A percentile compares a stretch with the other conserved stretches of the same genome.
Conservation (phyloP, 2,888 invertebrate genomes). For the Lasioglossum villosulum region DNA sequence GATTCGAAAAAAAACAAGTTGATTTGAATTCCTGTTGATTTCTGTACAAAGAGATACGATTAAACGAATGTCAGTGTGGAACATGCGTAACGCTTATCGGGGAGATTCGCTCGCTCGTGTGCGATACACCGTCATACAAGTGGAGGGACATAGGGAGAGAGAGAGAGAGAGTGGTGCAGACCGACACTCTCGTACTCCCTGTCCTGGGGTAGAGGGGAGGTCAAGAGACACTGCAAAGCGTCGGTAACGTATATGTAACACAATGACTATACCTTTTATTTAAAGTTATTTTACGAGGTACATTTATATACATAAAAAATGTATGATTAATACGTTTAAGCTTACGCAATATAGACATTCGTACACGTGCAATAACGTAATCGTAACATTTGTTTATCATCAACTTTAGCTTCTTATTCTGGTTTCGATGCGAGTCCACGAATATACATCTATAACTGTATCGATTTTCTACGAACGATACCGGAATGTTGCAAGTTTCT, state of each 20-base stretch:
- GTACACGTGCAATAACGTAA: conserved; percentile 79
- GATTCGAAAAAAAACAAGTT: conserved; percentile 71
- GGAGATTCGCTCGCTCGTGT: neutral
- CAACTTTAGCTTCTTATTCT: conserved; percentile 53
- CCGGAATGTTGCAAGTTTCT: conserved; percentile 82
- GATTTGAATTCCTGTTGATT: conserved; percentile 81
- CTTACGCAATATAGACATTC: conserved; percentile 78
- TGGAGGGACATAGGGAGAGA: neutral
- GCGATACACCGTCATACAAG: neutral
- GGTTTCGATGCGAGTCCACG: conserved; percentile 46
- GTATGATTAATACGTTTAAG: conserved; percentile 82
- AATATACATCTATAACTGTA: conserved; percentile 76
- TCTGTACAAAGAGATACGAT: conserved; percentile 81
- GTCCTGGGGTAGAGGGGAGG: neutral
- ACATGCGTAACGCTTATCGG: neutral
- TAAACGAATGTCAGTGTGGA: conserved; percentile 80
- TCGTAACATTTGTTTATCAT: conserved; percentile 62
- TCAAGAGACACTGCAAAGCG: conserved; percentile 2
- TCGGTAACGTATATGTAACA: conserved; percentile 73
- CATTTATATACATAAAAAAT: conserved; percentile 85
- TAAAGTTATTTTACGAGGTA: conserved; percentile 84
- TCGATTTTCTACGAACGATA: conserved; percentile 79
- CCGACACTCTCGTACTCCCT: too few species aligned
- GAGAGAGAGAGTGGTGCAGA: too few species aligned
- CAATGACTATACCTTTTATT: conserved; percentile 84